phyloP scores from a whole-genome alignment of 2,113 vertebrate species.

The Rafetus swinhoei region DNA sequence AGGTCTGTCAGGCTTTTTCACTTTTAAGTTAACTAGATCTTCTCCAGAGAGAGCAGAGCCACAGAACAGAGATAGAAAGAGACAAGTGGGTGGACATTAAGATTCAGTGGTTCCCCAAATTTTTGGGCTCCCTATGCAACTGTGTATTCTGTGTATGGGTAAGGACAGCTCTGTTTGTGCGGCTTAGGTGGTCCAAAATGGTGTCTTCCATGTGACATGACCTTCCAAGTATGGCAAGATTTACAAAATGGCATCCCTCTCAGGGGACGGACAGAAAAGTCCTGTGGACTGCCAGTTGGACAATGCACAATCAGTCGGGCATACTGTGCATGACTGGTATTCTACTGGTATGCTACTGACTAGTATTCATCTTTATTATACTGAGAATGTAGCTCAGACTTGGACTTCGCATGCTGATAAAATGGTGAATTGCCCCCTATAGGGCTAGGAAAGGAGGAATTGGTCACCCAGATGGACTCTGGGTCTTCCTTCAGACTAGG shows the following conservation, averaged over 20 bases:
- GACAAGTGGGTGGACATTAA: too few species aligned
- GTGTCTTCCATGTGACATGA: neutral
- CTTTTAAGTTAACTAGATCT: too few species aligned
- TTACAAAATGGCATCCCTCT: neutral
- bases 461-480: neutral
- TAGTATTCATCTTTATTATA: neutral
- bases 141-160: too few species aligned
- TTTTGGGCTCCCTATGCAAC: too few species aligned
- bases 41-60: too few species aligned
- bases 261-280: neutral
- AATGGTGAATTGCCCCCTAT: accelerated
- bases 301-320: neutral
- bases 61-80: too few species aligned
- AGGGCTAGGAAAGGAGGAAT: neutral
- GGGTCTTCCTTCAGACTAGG: neutral
- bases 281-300: neutral
- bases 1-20: too few species aligned
- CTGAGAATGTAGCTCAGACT: neutral
- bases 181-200: neutral
- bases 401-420: neutral
- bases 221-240: neutral
- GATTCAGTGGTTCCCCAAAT: too few species aligned
- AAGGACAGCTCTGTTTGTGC: too few species aligned
- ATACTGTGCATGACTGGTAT: neutral
- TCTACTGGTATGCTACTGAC: neutral